phyloP scores from a whole-genome alignment of 2,797 vertebrate species.

The Anguilla obscura region DNA sequence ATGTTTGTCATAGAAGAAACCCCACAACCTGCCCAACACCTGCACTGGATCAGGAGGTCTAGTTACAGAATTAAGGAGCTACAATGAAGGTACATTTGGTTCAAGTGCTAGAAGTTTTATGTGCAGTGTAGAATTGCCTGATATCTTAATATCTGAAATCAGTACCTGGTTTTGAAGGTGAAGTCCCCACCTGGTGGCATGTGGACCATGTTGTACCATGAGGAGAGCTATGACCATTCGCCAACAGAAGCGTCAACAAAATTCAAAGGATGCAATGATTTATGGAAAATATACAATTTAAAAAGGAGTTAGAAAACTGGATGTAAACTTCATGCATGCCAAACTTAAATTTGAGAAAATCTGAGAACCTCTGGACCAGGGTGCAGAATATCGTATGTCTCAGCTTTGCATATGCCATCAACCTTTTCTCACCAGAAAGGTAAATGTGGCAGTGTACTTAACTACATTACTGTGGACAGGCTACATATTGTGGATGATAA shows the following conservation, averaged over 20 bases:
- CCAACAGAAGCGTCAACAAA: background rate
- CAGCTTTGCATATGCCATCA: background rate
- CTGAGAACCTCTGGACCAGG: background rate
- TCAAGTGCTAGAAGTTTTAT: background rate
- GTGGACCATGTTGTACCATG: background rate
- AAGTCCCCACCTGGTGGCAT: background rate
- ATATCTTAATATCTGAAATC: background rate
- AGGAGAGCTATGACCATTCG: background rate
- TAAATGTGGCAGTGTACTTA: background rate
- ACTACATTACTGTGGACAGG: background rate
- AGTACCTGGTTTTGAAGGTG: background rate
- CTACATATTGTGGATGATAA: background rate
- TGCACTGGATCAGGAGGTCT: background rate
- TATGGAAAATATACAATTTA: background rate
- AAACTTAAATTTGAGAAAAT: background rate
- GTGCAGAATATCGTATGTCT: background rate
- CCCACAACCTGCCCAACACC: background rate
- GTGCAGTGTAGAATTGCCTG: background rate
- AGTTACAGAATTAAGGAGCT: background rate
- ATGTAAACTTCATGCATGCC: background rate
- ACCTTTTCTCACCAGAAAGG: background rate
- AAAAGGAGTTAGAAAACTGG: background rate
- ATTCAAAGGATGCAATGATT: background rate
- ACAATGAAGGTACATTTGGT: background rate
- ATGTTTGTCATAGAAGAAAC: background rate